phyloP scores from a whole-genome alignment of 2,113 vertebrate genomes.

The Grammomys surdaster region DNA sequence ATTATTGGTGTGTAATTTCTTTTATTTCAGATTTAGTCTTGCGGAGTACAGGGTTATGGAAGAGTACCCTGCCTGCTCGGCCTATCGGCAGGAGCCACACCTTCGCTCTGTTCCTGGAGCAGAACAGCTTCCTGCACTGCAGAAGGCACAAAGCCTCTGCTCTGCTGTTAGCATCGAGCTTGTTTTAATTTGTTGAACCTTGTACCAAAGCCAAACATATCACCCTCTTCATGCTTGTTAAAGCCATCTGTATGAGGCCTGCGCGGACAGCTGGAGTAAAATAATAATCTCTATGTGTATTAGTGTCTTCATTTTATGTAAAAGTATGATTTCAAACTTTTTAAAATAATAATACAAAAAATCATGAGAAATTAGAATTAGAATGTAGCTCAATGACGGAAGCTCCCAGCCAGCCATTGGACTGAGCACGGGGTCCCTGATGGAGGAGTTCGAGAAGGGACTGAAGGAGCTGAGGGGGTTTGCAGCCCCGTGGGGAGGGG shows the following conservation, averaged over 20 bases:
- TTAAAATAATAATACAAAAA: slow-evolving; percentile 1
- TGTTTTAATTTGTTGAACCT: slow-evolving; percentile 1
- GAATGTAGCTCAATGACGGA: not conserved
- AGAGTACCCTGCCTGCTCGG: fast-evolving
- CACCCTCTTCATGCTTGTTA: not conserved
- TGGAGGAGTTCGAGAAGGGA: too few species aligned
- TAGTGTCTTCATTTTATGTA: slow-evolving; percentile 31
- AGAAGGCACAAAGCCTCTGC: not conserved
- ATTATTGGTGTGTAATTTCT: not conserved
- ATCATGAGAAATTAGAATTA: slow-evolving; percentile 45
- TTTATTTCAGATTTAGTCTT: not conserved
- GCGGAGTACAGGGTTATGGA: not conserved
- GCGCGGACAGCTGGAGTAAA: not conserved
- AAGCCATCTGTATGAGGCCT: not conserved
- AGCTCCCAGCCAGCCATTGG: too few species aligned
- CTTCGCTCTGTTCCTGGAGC: not conserved
- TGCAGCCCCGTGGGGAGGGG: too few species aligned
- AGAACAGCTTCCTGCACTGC: not conserved
- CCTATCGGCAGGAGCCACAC: not conserved
- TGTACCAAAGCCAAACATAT: not conserved
- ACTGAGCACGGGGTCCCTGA: too few species aligned
- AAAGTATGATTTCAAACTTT: slow-evolving; percentile 35
- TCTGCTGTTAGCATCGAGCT: not conserved
- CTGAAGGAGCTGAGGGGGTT: too few species aligned
- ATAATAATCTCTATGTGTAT: not conserved